Evolutionary conservation across 2,888 invertebrate species (phyloP).

Genomic region (Macaria liturata): DNA sequence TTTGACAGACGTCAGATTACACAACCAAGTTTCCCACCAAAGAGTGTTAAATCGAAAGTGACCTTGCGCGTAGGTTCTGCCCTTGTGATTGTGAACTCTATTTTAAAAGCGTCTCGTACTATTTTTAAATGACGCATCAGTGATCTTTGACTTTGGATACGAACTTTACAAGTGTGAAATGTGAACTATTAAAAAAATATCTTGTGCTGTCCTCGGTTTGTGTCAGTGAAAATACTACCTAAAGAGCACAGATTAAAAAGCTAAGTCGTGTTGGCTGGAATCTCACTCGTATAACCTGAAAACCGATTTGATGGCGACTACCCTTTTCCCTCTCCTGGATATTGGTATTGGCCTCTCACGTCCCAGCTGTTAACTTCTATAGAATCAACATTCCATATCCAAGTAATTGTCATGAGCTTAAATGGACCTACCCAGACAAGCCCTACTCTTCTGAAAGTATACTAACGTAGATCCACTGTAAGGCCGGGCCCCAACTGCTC

Average conservation of each 20-base stretch:
- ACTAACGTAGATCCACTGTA: no score
- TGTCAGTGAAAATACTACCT: slow-evolving; percentile 28
- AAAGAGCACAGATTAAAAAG: slow-evolving; percentile 3
- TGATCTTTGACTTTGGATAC: slow-evolving; percentile 35
- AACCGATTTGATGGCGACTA: no score
- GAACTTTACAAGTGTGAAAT: slow-evolving; percentile 33
- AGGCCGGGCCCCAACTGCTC: no score
- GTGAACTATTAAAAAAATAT: slow-evolving; percentile 38
- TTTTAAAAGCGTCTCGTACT: slow-evolving; percentile 26
- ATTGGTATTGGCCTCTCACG: not conserved
- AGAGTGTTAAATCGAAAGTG: slow-evolving; percentile 36
- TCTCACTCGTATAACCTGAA: no score
- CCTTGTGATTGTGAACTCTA: slow-evolving; percentile 34
- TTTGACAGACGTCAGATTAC: slow-evolving; percentile 26
- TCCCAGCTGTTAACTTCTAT: not conserved
- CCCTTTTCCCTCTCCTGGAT: no score
- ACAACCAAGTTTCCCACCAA: slow-evolving; percentile 35
- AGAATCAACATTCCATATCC: no score
- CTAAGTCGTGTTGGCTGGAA: not conserved
- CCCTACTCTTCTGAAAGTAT: no score
- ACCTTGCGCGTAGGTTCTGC: slow-evolving; percentile 31
- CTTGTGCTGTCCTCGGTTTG: slow-evolving; percentile 45
- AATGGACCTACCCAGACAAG: no score
- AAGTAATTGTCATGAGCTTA: no score
- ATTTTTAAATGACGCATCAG: slow-evolving; percentile 31